Conservation (phyloP, 2,113 vertebrate species). For the Boleophthalmus pectinirostris region DNA sequence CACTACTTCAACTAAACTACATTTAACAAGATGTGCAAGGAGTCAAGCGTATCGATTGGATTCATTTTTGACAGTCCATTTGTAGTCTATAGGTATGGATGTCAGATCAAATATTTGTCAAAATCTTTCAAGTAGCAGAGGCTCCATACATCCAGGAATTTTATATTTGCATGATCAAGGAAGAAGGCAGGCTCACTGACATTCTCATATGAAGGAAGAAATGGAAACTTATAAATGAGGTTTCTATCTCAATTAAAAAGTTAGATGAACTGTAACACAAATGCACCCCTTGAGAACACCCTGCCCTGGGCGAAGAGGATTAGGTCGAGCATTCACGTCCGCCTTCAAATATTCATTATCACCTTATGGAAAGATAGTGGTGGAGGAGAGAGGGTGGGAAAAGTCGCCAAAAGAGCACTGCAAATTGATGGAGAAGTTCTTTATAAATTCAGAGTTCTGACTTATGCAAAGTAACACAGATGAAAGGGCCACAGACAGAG, state of each 20-base stretch:
- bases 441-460: constrained; percentile 56
- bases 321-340: constrained; percentile 61
- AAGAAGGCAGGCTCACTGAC: constrained; percentile 56
- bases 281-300: constrained; percentile 55
- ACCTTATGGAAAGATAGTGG: constrained; percentile 63
- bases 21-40: not conserved
- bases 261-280: constrained; percentile 67
- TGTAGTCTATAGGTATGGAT: not conserved
- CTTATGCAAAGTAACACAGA: constrained; percentile 63
- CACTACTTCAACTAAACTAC: not conserved
- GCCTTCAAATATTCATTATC: constrained; percentile 71
- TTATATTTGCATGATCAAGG: constrained; percentile 21
- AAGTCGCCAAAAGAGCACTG: constrained; percentile 21
- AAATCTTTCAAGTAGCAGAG: constrained; percentile 17
- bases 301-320: constrained; percentile 66
- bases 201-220: constrained; percentile 46
- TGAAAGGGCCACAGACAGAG: constrained; percentile 58
- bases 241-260: constrained; percentile 70
- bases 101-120: constrained; percentile 3
- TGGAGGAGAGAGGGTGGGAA: constrained; percentile 35
- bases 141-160: constrained; percentile 5
- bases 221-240: constrained; percentile 64
- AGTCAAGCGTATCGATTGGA: not conserved
- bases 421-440: constrained; percentile 53
- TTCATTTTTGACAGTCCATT: not conserved